Evolutionary conservation across 2,797 vertebrate species (phyloP).

Genomic region (Lithobates sylvaticus): DNA sequence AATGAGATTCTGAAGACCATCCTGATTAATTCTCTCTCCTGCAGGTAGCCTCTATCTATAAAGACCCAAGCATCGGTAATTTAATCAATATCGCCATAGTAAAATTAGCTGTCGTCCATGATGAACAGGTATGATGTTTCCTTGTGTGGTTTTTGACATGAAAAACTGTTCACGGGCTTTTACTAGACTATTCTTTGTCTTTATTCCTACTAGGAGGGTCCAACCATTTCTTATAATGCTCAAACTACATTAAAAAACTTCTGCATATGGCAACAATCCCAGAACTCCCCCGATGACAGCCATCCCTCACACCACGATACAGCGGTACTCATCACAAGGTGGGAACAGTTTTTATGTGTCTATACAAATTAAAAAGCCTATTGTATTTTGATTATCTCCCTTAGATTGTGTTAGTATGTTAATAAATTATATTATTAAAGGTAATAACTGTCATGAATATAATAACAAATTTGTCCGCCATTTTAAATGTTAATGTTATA

Average conservation of each 20-base stretch:
- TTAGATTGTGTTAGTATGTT: too few relatives aligned
- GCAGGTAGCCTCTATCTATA: slow-evolving; percentile 98
- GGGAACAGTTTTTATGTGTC: neutral
- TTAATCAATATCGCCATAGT: slow-evolving; percentile 98
- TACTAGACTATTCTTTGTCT: neutral
- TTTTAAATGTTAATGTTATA: too few relatives aligned
- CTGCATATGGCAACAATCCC: slow-evolving; percentile 96
- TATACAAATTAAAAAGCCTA: too few relatives aligned
- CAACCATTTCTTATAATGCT: slow-evolving; percentile 93
- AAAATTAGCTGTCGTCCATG: slow-evolving; percentile 95
- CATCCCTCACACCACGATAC: slow-evolving; percentile 92
- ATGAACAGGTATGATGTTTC: slow-evolving; percentile 85
- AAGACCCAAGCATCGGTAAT: slow-evolving; percentile 98
- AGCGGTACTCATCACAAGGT: slow-evolving; percentile 97
- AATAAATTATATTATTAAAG: too few relatives aligned
- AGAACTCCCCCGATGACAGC: slow-evolving; percentile 89
- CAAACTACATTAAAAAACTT: slow-evolving; percentile 98
- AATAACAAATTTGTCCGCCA: too few relatives aligned
- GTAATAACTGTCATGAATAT: too few relatives aligned
- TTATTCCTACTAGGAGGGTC: slow-evolving; percentile 85
- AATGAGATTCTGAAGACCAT: neutral
- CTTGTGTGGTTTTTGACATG: neutral
- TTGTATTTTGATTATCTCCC: too few relatives aligned
- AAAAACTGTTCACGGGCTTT: neutral
- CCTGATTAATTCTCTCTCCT: slow-evolving; percentile 66